Evolutionary conservation across 2,888 invertebrate genomes (phyloP), one percentile per base, ranked within the genome.

Genomic region (Catocala sponsa): DNA sequence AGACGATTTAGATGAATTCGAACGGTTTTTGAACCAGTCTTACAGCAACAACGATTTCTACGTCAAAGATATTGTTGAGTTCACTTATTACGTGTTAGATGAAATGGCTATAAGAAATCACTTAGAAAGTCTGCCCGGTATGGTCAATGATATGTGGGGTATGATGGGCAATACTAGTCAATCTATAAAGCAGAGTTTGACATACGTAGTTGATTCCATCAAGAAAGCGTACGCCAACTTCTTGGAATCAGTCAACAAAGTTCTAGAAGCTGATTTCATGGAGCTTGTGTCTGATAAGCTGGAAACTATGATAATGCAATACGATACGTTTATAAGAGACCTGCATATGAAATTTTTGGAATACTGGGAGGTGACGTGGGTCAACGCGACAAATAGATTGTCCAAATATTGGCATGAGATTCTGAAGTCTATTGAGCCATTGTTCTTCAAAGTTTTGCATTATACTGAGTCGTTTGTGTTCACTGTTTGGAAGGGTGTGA

Each of bases 91-190:
- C 55, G 95, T 97, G 1, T 89, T 97, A 48, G 97, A 98, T 74
- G 97, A 98, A 83, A 94, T 98, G 83, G 96, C 98, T 0, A 95
- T 98, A 51, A 94, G 96, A 62, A 96, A 96, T 65, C 97, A 97
- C 82, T 95, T 98, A 72, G 96, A 97, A 76, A 96, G 97, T 0
- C 82, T 98, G 55, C 98, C 98, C 0, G 97, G 97, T 51, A 97
- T 98, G 32, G 95, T 98, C 0, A 97, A 96, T 52, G 98, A 98
- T 85, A 95, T 98, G 81, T 97, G 97, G 97, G 97, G 97, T 5
- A 96, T 97, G 76, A 97, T 98, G 97, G 98, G 98, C 0, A 97
- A 97, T 57, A 97, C 98, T 0, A 97, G 97, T 7, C 95, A 96
- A 72, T 97, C 97, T 0, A 95, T 98, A 15, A 96, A 97, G 51